Base-by-base conservation (phyloP, 2,797 vertebrate species). In the Meda fulgida region DNA sequence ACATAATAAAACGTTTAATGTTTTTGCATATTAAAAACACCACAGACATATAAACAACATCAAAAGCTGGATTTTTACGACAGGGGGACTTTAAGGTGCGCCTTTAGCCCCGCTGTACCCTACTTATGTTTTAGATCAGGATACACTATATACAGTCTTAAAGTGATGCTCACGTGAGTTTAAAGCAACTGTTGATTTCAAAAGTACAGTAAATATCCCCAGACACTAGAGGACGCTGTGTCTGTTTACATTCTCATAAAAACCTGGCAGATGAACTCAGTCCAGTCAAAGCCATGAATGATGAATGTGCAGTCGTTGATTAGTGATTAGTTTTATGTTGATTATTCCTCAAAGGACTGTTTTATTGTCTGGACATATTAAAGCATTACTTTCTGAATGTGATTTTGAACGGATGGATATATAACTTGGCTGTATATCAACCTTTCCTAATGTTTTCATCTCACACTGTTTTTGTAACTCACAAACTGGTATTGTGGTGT, bases 81-180 rank as follows among this genome's bases (percentile, higher is more conserved):
- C 0, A 36, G 34, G 34, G 34, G n/a, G n/a, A n/a, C n/a, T 36
- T 36, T 5, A 36, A 34, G 3, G 34, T 34, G 34, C 34, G 34
- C 34, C 34, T n/a, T n/a, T n/a, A n/a, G n/a, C n/a, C n/a, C n/a
- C n/a, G n/a, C n/a, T 34, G 43, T 46, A 16, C 48, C 48, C 48
- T 51, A 48, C 14, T 48, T 48, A 2, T 51, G 38, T 18, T 51
- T 51, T 51, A 18, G 48, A 51, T 2, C 6, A 43, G 46, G 4
- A 51, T 51, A 97, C 98, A n/a, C n/a, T n/a, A n/a, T n/a, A n/a
- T n/a, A n/a, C 98, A 0, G 97, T 97, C 97, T 53, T 98, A 99
- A 98, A 90, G 90, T 98, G 83, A 46, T 26, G 40, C 93, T 98
- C 13, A 98, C 97, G 97, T 98, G 93, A 96, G 97, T 96, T 43